These are phyloP conservation scores for Antechinus flavipes DNA, from an alignment of 2,113 vertebrate species.

Conservation along the genomic window DNA sequence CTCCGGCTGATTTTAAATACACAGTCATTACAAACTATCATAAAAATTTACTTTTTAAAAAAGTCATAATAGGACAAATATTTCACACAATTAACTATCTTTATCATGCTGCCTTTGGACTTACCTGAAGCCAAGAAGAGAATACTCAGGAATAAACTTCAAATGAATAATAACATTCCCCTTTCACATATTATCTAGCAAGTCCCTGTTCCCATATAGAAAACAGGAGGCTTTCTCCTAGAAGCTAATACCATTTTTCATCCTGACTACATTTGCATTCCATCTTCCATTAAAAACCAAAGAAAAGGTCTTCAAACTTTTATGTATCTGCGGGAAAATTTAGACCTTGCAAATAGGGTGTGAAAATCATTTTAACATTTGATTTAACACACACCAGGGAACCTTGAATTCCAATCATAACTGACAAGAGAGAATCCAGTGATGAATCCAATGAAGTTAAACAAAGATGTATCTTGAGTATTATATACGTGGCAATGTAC, in stretches of 20 bases:
- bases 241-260: background rate
- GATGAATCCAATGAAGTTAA: background rate
- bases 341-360: background rate
- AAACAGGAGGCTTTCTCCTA: background rate
- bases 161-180: background rate
- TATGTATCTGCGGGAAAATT: background rate
- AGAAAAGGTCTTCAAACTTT: background rate
- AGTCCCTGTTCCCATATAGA: background rate
- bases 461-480: background rate
- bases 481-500: background rate
- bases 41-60: background rate
- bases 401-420: background rate
- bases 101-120: background rate
- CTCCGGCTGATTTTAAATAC: too few species aligned
- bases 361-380: background rate
- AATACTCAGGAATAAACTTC: background rate
- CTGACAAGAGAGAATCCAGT: background rate
- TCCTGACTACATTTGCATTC: background rate
- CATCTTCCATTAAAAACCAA: slow-evolving; percentile 26
- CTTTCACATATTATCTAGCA: background rate
- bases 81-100: too few species aligned
- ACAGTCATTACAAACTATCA: background rate
- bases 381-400: background rate
- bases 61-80: background rate
- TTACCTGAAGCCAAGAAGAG: background rate